Evolutionary conservation across 2,888 invertebrate genomes (phyloP).

Genomic region (Ptilodon capucinus): DNA sequence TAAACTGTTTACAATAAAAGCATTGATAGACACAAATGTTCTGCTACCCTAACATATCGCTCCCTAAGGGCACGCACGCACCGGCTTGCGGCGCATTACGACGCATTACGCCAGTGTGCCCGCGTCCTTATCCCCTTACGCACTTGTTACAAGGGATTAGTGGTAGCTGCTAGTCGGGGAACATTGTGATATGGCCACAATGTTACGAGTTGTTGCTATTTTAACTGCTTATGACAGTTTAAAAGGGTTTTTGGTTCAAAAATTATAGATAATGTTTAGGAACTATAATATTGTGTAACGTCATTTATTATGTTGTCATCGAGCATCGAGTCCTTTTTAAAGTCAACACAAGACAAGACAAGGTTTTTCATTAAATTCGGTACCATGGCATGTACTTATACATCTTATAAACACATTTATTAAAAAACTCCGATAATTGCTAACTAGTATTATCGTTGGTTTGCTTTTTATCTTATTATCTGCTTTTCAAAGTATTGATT

Average conservation of each 20-base stretch:
- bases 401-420: no score
- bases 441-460: no score
- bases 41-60: constrained; percentile 6
- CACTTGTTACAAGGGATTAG: constrained; percentile 35
- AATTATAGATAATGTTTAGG: background rate
- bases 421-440: no score
- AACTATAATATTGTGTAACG: background rate
- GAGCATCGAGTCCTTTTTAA: no score
- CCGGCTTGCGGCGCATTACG: constrained; percentile 6
- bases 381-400: no score
- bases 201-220: constrained; percentile 12
- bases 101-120: background rate
- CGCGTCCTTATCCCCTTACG: constrained; percentile 26
- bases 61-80: constrained; percentile 23
- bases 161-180: constrained; percentile 8
- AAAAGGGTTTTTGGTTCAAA: background rate
- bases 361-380: no score
- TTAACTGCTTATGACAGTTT: constrained; percentile 19
- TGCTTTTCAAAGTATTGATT: no score
- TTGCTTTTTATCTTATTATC: no score
- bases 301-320: no score
- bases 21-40: constrained; percentile 31
- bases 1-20: constrained; percentile 31
- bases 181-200: background rate
- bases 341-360: no score